Percentiles rank a stretch among this genome's conserved stretches.
Evolutionary conservation across 2,797 vertebrate species (phyloP).

Genomic region (Agapornis canus): DNA sequence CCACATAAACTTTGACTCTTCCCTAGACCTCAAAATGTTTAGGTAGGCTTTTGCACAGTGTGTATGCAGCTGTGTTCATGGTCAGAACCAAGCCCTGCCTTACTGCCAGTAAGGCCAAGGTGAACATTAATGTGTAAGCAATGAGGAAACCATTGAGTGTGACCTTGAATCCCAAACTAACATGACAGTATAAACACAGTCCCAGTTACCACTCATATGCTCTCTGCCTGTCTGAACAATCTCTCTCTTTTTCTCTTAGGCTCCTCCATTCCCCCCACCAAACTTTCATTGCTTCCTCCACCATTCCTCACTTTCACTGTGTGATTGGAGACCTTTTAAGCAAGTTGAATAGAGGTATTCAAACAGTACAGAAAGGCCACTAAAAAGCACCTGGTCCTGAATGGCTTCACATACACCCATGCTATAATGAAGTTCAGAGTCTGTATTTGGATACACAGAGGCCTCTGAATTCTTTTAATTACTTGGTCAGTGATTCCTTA

Average conservation of each 20-base stretch:
- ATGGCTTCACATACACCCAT: background rate
- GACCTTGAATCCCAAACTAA: conserved; percentile 59
- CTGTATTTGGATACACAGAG: background rate
- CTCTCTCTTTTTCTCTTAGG: conserved; percentile 29
- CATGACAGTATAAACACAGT: conserved; percentile 52
- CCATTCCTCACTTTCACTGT: conserved; percentile 3
- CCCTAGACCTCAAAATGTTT: background rate
- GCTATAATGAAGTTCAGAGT: background rate
- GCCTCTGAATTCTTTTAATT: background rate
- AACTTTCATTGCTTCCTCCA: conserved; percentile 46
- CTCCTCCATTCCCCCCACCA: background rate
- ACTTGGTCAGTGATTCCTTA: background rate
- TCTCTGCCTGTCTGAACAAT: conserved; percentile 39
- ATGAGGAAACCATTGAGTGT: conserved; percentile 46
- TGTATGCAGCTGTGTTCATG: conserved; percentile 19
- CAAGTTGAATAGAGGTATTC: conserved; percentile 46
- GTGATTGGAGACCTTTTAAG: conserved; percentile 35
- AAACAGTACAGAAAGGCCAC: background rate
- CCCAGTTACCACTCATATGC: background rate
- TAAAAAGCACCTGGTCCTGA: conserved; percentile 27
- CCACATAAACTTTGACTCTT: conserved; percentile 6
- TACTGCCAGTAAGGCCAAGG: background rate
- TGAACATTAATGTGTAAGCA: background rate
- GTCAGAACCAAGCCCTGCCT: background rate
- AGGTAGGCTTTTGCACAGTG: background rate